Evolutionary conservation across 2,888 invertebrate genomes (phyloP).

Genomic region (Adelphocoris suturalis): DNA sequence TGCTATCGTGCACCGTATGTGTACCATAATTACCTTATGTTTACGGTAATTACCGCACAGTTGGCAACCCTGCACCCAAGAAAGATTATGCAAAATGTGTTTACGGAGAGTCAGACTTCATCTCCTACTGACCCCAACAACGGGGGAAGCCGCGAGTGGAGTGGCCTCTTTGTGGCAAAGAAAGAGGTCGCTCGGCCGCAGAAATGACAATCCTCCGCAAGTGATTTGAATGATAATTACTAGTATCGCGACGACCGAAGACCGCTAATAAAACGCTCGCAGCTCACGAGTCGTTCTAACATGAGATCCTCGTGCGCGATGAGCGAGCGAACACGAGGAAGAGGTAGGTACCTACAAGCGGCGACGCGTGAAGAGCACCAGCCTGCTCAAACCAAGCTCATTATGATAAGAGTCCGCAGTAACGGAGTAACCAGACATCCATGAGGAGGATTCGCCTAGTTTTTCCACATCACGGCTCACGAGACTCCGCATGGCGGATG

Average conservation of each 20-base stretch:
- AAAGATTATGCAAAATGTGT: too few relatives aligned
- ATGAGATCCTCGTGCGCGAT: background rate
- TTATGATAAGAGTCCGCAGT: slow-evolving; percentile 6
- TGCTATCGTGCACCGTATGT: too few relatives aligned
- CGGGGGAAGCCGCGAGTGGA: background rate
- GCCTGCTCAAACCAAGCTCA: background rate
- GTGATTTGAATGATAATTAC: background rate
- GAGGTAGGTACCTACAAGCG: background rate
- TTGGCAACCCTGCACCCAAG: too few relatives aligned
- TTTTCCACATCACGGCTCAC: background rate
- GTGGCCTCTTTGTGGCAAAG: background rate
- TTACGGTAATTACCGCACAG: too few relatives aligned
- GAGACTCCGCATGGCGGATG: background rate
- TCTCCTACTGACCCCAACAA: background rate
- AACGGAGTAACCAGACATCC: background rate
- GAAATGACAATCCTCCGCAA: background rate
- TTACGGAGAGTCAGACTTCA: background rate
- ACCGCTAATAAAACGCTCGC: slow-evolving; percentile 3
- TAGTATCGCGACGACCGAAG: background rate
- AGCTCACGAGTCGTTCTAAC: background rate
- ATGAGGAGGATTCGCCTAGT: background rate
- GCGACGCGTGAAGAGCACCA: background rate
- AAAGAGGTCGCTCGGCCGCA: background rate
- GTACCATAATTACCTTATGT: too few relatives aligned
- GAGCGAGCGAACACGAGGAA: background rate